Base-by-base conservation (phyloP, 2,797 vertebrate species). In the Hydrophis major region DNA sequence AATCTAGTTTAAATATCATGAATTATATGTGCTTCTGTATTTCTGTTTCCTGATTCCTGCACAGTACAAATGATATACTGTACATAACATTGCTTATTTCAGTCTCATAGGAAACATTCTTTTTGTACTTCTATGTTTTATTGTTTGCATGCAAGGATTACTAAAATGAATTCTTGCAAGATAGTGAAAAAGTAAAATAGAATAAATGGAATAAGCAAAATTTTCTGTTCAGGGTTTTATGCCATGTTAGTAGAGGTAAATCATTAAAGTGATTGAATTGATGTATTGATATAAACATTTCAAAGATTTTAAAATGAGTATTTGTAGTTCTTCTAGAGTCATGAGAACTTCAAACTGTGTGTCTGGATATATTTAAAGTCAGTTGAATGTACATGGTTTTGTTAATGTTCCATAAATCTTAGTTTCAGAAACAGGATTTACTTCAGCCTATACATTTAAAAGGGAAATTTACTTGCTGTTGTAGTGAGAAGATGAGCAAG, bases 381-480 rank as follows among this genome's bases (percentile, higher is more conserved):
- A 94, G 95, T 92, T 91, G 94, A 95, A 93, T 93, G 94, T 96
- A 91, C 96, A 96, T 96, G 94, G 95, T 97, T 97, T 97, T 97
- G 96, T 97, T 96, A 97, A 96, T 86, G 90, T 95, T 93, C 94
- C 95, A 55, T 97, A 97, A 97, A 97, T 97, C 97, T 95, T 95
- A 93, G 13, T 94, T 96, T 95, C 96, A 93, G 4, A 0, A 95
- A 93, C 32, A 0, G 63, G 95, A 95, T 97, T 97, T 97, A 96
- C 96, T 96, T 6, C 95, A 92, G 92, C 95, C 95, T 96, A 60
- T 96, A 97, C 96, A 96, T 97, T 96, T 94, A 92, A 93, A 96
- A 95, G 50, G 91, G 94, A 94, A 96, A 97, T 97, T 96, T 96
- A 97, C 93, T 69, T 93, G 88, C 94, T 6, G 0, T 87, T 94